Percentiles rank a stretch among this genome's conserved stretches.
phyloP scores from a whole-genome alignment of 1,140 invertebrate species.

The Trachymyrmex cornetzi region DNA sequence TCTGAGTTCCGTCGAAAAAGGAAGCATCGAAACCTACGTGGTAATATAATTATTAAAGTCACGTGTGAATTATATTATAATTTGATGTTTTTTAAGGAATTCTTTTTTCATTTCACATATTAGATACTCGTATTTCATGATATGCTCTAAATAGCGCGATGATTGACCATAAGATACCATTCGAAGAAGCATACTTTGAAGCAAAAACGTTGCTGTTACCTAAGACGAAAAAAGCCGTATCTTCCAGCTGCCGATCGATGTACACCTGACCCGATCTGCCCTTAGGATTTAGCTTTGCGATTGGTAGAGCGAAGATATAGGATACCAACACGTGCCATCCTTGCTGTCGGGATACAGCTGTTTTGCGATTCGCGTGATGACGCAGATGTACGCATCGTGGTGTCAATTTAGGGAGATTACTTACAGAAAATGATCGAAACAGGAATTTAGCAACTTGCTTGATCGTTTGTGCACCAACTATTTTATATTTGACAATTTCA shows the following conservation, averaged over 20 bases:
- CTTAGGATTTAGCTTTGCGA: constrained; percentile 71
- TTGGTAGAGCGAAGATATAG: constrained; percentile 66
- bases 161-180: background rate
- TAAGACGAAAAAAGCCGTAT: constrained; percentile 51
- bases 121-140: background rate
- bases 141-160: background rate
- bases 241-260: constrained; percentile 68
- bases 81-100: background rate
- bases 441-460: background rate
- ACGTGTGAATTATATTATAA: background rate
- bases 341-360: constrained; percentile 69
- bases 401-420: constrained; percentile 12
- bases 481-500: background rate
- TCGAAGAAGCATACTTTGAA: background rate
- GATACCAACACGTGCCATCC: constrained; percentile 73
- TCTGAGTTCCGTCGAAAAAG: background rate
- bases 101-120: background rate
- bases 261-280: constrained; percentile 65
- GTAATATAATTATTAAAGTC: constrained; percentile 4
- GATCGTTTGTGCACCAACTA: background rate
- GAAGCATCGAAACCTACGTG: background rate
- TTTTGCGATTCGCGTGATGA: constrained; percentile 69
- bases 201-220: constrained; percentile 6
- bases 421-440: background rate
- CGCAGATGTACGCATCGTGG: constrained; percentile 62